Conservation (phyloP, 2,888 invertebrate genomes). For the Siphonodentalium dalli region DNA sequence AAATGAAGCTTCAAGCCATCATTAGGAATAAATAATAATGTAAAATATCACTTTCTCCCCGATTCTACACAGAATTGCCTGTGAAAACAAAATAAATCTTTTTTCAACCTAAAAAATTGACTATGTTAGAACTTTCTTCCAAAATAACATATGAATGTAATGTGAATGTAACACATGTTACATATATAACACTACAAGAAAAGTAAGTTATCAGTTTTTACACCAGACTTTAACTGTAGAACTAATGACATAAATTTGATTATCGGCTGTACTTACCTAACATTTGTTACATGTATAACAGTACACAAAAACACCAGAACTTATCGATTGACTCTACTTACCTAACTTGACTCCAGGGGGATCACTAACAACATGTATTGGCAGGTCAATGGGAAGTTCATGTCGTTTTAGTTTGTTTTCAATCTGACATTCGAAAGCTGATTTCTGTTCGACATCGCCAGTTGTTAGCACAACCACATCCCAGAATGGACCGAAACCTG, state of each 20-base stretch:
- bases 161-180: no score
- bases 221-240: background rate
- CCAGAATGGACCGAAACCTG: slow-evolving; percentile 53
- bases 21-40: no score
- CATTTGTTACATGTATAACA: background rate
- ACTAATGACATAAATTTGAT: background rate
- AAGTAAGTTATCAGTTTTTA: background rate
- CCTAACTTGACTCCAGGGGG: slow-evolving; percentile 65
- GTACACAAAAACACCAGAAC: background rate
- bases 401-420: slow-evolving; percentile 47
- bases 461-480: slow-evolving; percentile 66
- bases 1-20: no score
- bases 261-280: background rate
- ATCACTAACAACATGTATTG: slow-evolving; percentile 61
- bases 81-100: no score
- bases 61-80: no score
- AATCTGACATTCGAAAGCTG: slow-evolving; percentile 62
- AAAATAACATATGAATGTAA: no score
- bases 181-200: no score
- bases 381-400: slow-evolving; percentile 59
- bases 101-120: no score
- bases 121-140: no score
- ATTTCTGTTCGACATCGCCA: slow-evolving; percentile 62
- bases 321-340: slow-evolving; percentile 31
- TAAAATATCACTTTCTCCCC: no score